Percentiles rank a stretch among this genome's conserved stretches.
Conservation (phyloP, 2,113 vertebrate species). For the Tylochromis polylepis region DNA sequence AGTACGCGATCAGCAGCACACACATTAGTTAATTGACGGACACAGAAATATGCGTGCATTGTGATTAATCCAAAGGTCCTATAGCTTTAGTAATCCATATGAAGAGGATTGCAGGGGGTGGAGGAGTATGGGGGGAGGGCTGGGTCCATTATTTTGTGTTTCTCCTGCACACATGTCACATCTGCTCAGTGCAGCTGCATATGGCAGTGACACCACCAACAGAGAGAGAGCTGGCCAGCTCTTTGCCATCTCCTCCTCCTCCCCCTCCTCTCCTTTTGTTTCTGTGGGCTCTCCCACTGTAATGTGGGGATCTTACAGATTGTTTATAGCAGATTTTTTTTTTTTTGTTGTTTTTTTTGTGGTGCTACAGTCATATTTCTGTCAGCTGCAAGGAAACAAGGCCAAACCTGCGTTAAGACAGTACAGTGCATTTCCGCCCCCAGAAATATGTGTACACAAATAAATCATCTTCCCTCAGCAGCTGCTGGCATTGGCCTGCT, state of each 20-base stretch:
- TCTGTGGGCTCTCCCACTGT: background rate
- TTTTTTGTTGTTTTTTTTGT: background rate
- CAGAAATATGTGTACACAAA: background rate
- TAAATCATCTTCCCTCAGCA: background rate
- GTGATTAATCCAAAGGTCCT: constrained; percentile 15
- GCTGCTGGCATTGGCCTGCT: background rate
- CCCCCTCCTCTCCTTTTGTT: background rate
- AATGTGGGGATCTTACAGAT: background rate
- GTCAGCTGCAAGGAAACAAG: background rate
- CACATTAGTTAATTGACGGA: background rate
- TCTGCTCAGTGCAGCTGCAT: constrained; percentile 12
- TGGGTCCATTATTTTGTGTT: constrained; percentile 11
- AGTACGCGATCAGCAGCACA: background rate
- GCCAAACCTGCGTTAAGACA: background rate
- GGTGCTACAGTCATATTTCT: background rate
- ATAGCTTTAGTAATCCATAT: constrained; percentile 33
- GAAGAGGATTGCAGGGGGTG: background rate
- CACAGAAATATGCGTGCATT: background rate
- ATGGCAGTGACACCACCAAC: background rate
- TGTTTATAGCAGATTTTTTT: background rate
- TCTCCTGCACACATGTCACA: background rate
- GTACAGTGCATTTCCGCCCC: background rate
- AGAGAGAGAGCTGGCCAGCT: background rate
- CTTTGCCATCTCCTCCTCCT: background rate
- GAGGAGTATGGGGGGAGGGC: background rate